Percentiles rank a stretch among this genome's conserved stretches.
Conservation (phyloP, 2,797 vertebrate genomes). For the Phrynocephalus forsythii region DNA sequence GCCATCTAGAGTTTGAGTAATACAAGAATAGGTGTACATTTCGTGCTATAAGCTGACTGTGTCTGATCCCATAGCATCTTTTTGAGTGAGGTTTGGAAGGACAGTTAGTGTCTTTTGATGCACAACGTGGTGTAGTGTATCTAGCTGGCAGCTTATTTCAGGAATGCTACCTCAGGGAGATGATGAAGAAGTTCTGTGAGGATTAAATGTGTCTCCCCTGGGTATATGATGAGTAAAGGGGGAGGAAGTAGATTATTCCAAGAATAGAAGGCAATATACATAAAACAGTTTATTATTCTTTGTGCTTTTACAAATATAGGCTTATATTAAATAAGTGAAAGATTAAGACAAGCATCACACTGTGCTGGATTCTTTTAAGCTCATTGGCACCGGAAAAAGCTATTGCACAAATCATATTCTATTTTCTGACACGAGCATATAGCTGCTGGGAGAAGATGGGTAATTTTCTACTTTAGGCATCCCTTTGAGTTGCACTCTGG, state of each 20-base stretch:
- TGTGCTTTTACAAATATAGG: not conserved
- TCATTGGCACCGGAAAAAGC: not conserved
- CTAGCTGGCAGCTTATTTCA: slow-evolving; percentile 32
- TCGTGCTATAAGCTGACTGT: accelerated
- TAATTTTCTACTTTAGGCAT: not conserved
- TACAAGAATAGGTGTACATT: not conserved
- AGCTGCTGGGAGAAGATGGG: not conserved
- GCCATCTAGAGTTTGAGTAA: slow-evolving; percentile 66
- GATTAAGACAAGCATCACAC: slow-evolving; percentile 6
- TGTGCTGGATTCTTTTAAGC: not conserved
- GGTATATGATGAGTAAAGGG: slow-evolving; percentile 26
- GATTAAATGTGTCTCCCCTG: not conserved
- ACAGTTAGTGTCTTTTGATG: not conserved
- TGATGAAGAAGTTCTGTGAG: slow-evolving; percentile 24
- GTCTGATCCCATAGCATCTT: not conserved
- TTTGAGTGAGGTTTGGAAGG: not conserved
- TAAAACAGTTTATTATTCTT: slow-evolving; percentile 17
- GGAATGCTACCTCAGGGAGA: not conserved
- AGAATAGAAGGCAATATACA: slow-evolving; percentile 16
- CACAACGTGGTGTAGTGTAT: slow-evolving; percentile 16
- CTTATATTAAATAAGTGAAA: slow-evolving; percentile 11
- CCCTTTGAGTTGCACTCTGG: not conserved
- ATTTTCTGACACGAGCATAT: not conserved
- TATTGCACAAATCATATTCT: not conserved
- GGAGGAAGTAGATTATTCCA: slow-evolving; percentile 25